Base-by-base conservation (phyloP, 2,113 vertebrate species). In the Indicator maculatus region DNA sequence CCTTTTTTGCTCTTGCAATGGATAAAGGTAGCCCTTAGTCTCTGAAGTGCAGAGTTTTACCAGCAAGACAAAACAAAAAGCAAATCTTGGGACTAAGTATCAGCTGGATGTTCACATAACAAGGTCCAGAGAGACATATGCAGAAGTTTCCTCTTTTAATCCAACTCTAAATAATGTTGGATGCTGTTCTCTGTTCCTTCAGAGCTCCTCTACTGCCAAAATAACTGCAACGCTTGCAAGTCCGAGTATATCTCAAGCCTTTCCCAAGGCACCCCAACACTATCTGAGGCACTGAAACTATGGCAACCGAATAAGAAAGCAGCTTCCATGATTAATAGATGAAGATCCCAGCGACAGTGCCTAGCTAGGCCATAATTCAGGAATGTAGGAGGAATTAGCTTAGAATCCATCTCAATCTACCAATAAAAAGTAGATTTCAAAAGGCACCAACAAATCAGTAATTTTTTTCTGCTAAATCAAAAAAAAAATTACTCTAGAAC, bases 271-370 rank as follows among this genome's bases (percentile, higher is more conserved):
- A 98, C 98, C 98, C 98, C 98, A 98, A 98, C 98, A 98, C 98
- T 98, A 98, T 98, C 98, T 98, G 98, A 98, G 98, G 98, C 98
- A 98, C 97, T 98, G 99, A 99, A 99, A 99, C 99, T 99, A 99
- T 99, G 99, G 99, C 98, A 99, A 99, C 99, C 75, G 98, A 99
- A 99, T 98, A 98, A 98, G 98, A 98, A 98, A 99, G 98, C 98
- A 98, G 98, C 97, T 98, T 98, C 98, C 98, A 99, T 99, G 99
- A 99, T 99, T 99, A 99, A 99, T 99, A 99, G 99, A 99, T 99
- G 99, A 99, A 99, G 98, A 98, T 98, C 97, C 97, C 98, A 95
- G 98, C 66, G 98, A 98, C 98, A 98, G 92, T 94, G 98, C 98
- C 98, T 98, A 97, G 80, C 97, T 88, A 93, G 98, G 98, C 98